Percentiles rank a stretch among this genome's conserved stretches.
These are phyloP conservation scores for Aphidius gifuensis DNA, from an alignment of 1,140 invertebrate species.

Conservation along the genomic window DNA sequence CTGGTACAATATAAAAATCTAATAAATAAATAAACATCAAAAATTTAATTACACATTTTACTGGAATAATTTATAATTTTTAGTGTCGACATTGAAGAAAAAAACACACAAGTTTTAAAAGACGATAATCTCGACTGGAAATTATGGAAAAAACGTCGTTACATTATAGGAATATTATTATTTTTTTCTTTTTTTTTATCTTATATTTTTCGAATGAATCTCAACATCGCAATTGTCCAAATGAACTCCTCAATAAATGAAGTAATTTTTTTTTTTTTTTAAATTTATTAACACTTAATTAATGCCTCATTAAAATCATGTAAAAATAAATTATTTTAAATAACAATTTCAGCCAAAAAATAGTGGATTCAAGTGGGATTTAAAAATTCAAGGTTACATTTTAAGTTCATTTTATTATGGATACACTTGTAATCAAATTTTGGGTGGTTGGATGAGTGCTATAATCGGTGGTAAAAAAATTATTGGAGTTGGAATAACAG, in stretches of 20 bases:
- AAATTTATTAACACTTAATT: no score
- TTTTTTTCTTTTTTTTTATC: slow-evolving; percentile 88
- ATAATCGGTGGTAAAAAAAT: slow-evolving; percentile 69
- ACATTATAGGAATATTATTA: slow-evolving; percentile 71
- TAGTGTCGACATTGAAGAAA: background rate
- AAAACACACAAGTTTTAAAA: slow-evolving; percentile 44
- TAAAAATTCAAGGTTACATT: slow-evolving; percentile 73
- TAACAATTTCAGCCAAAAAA: slow-evolving; percentile 4
- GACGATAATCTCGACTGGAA: slow-evolving; percentile 59
- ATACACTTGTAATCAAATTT: slow-evolving; percentile 70
- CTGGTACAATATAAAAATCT: no score
- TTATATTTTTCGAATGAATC: slow-evolving; percentile 81
- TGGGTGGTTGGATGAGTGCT: slow-evolving; percentile 70
- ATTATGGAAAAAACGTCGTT: slow-evolving; percentile 68
- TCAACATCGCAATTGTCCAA: slow-evolving; percentile 85
- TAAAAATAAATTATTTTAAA: background rate
- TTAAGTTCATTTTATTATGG: slow-evolving; percentile 87
- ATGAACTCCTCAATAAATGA: slow-evolving; percentile 70
- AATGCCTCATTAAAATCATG: slow-evolving; percentile 30
- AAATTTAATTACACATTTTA: no score
- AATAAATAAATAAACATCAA: no score
- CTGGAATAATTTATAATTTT: no score
- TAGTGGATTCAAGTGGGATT: slow-evolving; percentile 78
- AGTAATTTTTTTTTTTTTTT: slow-evolving; percentile 39
- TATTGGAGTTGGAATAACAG: slow-evolving; percentile 76